Percentiles rank a stretch among this genome's conserved stretches.
Conservation (phyloP, 2,113 vertebrate genomes). For the Sebastes schlegelii region DNA sequence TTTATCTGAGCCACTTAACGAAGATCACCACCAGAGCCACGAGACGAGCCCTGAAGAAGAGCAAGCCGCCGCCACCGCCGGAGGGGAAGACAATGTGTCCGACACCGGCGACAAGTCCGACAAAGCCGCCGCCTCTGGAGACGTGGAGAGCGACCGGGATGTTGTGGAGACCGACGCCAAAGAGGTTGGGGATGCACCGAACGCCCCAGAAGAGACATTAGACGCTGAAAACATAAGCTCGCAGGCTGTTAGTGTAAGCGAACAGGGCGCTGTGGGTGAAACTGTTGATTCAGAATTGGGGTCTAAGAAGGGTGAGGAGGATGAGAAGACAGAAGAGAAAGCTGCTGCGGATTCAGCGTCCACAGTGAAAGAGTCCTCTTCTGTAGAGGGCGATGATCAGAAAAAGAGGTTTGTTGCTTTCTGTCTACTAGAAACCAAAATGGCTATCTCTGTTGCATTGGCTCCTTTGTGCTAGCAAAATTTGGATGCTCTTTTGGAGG, state of each 20-base stretch:
- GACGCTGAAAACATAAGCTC: slow-evolving; percentile 88
- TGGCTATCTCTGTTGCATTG: slow-evolving; percentile 95
- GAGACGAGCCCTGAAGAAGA: slow-evolving; percentile 90
- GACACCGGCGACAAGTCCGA: slow-evolving; percentile 83
- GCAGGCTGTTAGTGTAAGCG: slow-evolving; percentile 89
- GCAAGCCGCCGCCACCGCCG: slow-evolving; percentile 87
- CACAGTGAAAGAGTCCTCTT: slow-evolving; percentile 95
- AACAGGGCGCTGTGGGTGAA: slow-evolving; percentile 84
- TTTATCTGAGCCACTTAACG: slow-evolving; percentile 98
- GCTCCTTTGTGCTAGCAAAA: slow-evolving; percentile 87
- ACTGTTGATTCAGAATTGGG: slow-evolving; percentile 87
- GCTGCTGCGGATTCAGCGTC: slow-evolving; percentile 87
- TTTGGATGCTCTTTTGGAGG: slow-evolving; percentile 84
- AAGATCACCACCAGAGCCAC: slow-evolving; percentile 87
- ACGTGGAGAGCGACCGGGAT: slow-evolving; percentile 88
- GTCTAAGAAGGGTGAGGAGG: slow-evolving; percentile 91
- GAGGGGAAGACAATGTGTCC: slow-evolving; percentile 89
- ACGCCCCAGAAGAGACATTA: slow-evolving; percentile 86
- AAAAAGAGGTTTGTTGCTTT: slow-evolving; percentile 99
- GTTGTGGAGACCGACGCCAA: slow-evolving; percentile 85
- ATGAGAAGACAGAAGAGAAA: slow-evolving; percentile 91
- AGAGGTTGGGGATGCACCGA: slow-evolving; percentile 84
- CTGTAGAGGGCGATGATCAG: slow-evolving; percentile 98
- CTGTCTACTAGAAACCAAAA: slow-evolving; percentile 96
- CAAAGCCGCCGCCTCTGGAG: slow-evolving; percentile 82